Base-by-base conservation (phyloP, 2,888 invertebrate genomes). In the Callimorpha dominula region DNA sequence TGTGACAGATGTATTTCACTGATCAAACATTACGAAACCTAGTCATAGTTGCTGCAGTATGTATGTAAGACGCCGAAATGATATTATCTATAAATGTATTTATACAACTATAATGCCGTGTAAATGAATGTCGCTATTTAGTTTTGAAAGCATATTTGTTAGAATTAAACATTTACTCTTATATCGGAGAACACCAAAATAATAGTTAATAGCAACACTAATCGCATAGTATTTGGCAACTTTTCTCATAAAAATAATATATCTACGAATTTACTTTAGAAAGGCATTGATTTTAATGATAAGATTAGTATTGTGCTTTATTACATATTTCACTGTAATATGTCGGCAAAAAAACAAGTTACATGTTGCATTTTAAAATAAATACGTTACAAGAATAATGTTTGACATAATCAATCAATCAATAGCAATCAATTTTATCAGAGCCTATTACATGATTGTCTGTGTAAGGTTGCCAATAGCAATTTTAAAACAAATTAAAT, bases 41-140 rank as follows among this genome's bases (percentile, higher is more conserved):
- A 93, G 93, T 93, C 93, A 93, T 88, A 86, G 78, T 83, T 83
- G 84, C 85, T 87, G 83, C 82, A 84, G 82, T 81, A 75, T 78
- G 62, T 70, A 72, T 73, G 52, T 76, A 79, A 72, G 65, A 71
- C 49, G 72, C 77, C 69, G 50, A 66, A 31, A 74, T 72, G 78
- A 78, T 79, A 78, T 82, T 82, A 75, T 71, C 72, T 72, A 65
- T 73, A 71, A 65, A 80, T 75, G 65, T 72, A 46, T 40, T 43
- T 62, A 8, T 67, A 42, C 17, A 15, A 7, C 14, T n/a, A 42
- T 40, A n/a, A 67, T 42, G 40, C 17, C 8, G 46, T 46, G 17
- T 60, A 49, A 49, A 42, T 54, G 40, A 52, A 70, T 64, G n/a
- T 20, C 15, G 17, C 65, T 70, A 31, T 65, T 64, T 31, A 70